Evolutionary conservation across 2,113 vertebrate species (phyloP), one percentile per base, ranked within the genome.

Genomic region (Gambusia holbrooki): DNA sequence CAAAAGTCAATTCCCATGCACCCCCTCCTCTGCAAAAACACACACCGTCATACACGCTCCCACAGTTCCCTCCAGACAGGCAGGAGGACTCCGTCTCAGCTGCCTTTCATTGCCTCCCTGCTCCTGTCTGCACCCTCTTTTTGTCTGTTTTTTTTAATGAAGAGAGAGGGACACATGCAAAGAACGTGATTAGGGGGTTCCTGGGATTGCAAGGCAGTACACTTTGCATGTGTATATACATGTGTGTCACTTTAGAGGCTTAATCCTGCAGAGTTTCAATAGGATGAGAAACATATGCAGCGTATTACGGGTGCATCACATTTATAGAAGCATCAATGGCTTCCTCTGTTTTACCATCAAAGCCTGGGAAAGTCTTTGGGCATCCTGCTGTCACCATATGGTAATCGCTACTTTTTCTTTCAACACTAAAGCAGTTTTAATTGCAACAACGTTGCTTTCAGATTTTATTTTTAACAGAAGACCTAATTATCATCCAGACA

Each of bases 111-210:
- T 80, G 83, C 82, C 76, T 35, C 80, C 81, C 74, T 73, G 74
- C 64, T 80, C 85, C 78, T 74, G 90, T 91, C 93, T 93, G 91
- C 86, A 54, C 84, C 87, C 84, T 81, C 86, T 90, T 87, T 91
- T 90, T 89, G 88, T 94, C 92, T 93, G 90, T 37, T 30, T 73
- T 87, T 88, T 94, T 94, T 94, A 94, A 94, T 94, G 92, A 94
- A 93, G 93, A 92, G 90, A 77, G 84, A 80, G 79, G 86, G 84
- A 89, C 89, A 88, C 86, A 77, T 86, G 87, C 87, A 89, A 90
- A 84, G 89, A 81, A 72, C 89, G 81, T 90, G 85, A 87, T 84
- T 83, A 74, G 80, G 82, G 88, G 74, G 63, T 25, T 80, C 82
- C 87, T 64, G 63, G 78, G 83, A 73, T 69, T 13, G n/a, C 29